phyloP scores from a whole-genome alignment of 2,113 vertebrate species.

The Pipa parva region DNA sequence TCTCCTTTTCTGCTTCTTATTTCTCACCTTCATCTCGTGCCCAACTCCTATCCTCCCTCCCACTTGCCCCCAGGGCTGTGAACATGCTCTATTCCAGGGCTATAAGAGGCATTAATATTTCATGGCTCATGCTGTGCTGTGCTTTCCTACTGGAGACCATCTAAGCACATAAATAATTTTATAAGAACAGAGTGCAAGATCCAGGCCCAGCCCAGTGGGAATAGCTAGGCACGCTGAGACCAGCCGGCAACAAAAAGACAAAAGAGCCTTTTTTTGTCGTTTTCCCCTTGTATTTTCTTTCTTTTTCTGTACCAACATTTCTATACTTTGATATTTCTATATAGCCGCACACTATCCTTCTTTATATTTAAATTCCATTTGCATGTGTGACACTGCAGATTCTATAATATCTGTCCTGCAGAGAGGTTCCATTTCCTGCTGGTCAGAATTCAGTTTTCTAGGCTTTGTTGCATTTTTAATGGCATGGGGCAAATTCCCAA shows the following conservation, averaged over 20 bases:
- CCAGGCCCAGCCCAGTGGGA: conserved; percentile 33
- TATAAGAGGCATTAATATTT: conserved; percentile 31
- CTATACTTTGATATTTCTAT: too few species aligned
- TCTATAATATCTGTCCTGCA: too few species aligned
- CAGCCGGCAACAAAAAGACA: conserved; percentile 28
- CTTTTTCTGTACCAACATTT: too few species aligned
- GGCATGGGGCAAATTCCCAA: too few species aligned
- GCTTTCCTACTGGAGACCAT: conserved; percentile 33
- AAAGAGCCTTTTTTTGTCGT: conserved; percentile 24
- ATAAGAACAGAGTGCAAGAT: conserved; percentile 39
- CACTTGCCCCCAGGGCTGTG: conserved; percentile 31
- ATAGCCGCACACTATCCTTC: too few species aligned
- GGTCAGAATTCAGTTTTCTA: too few species aligned
- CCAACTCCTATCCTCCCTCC: conserved; percentile 9
- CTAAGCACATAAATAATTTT: conserved; percentile 44
- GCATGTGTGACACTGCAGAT: too few species aligned
- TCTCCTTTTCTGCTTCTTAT: not conserved
- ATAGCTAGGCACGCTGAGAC: conserved; percentile 38
- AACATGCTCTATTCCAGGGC: conserved; percentile 34
- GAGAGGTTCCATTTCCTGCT: too few species aligned
- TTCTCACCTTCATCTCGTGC: conserved; percentile 31
- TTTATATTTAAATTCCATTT: too few species aligned
- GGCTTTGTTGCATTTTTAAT: too few species aligned
- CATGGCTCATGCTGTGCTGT: conserved; percentile 25
- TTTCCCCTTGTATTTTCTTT: conserved; percentile 17